Evolutionary conservation across 2,888 invertebrate species (phyloP), one percentile per base, ranked within the genome.

Genomic region (Drosophila gaucha): DNA sequence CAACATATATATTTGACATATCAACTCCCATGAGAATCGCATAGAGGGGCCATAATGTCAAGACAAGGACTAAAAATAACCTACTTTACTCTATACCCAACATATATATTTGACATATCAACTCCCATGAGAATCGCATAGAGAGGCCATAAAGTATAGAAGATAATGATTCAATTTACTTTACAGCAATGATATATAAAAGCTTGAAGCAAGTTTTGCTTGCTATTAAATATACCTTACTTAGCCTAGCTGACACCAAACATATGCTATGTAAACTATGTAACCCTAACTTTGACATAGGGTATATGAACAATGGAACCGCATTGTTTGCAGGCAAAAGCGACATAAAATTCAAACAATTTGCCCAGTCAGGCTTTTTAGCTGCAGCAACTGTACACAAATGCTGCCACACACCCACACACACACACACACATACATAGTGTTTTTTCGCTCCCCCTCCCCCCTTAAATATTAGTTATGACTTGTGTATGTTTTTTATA

Each of bases 321-420:
- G 74, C 84, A 83, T 82, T 82, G 80, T 84, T 87, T 74, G 87
- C 86, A 78, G 69, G 69, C 88, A 72, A 67, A 78, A 70, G 72
- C 69, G 85, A 79, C 74, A 85, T 87, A 85, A 85, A 85, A 87
- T 79, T 73, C 89, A 85, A 87, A 80, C 85, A 85, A 85, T 85
- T 87, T 88, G 83, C 71, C 57, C 67, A 76, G 76, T 62, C 86
- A 73, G 77, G 69, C 64, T 62, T 59, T 73, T 77, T 67, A 77
- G 78, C 75, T 59, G 59, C 62, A 64, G 63, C 71, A 66, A 72
- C 75, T 66, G 65, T 70, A 30, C 55, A 3, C 50, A 16, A 4
- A 20, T 3, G 2, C 16, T 8, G 0, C 6, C 44, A 6, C 51
- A 41, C 41, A 20, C 24, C 1, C 30, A 8, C 10, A 14, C 9